These are phyloP conservation scores for Drosophila yakuba DNA, from an alignment of 1,140 invertebrate genomes.

Conservation along the genomic window DNA sequence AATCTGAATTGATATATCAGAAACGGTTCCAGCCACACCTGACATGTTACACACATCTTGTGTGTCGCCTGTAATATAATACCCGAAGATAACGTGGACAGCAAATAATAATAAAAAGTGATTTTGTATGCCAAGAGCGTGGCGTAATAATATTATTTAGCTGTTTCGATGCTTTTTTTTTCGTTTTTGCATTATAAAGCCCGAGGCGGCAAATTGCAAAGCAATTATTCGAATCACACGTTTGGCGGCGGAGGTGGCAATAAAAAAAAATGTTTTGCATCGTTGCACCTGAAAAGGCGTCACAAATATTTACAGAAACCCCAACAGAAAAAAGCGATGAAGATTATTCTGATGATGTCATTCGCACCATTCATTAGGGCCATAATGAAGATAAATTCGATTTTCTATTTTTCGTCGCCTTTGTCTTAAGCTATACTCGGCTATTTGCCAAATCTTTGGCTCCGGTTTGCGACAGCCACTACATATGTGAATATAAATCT, in stretches of 20 bases:
- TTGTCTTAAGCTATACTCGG: conserved; percentile 30
- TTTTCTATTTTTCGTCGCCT: conserved; percentile 50
- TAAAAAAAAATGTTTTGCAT: conserved; percentile 63
- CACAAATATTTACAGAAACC: conserved; percentile 49
- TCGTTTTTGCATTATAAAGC: conserved; percentile 3
- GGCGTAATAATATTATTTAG: conserved; percentile 57
- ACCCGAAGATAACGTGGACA: conserved; percentile 38
- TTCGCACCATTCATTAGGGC: conserved; percentile 42
- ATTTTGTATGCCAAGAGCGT: conserved; percentile 73
- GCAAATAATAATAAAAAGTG: conserved; percentile 32
- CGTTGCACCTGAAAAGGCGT: conserved; percentile 68
- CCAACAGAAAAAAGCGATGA: background rate
- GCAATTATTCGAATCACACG: conserved; percentile 80
- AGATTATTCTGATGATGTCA: conserved; percentile 44
- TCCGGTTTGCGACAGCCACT: conserved; percentile 13
- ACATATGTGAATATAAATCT: conserved; percentile 32
- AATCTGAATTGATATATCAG: conserved; percentile 67
- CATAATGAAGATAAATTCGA: conserved; percentile 75
- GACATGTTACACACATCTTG: conserved; percentile 55
- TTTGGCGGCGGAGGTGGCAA: conserved; percentile 52
- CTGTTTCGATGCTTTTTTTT: conserved; percentile 16
- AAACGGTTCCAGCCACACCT: conserved; percentile 65
- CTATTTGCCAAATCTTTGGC: conserved; percentile 28
- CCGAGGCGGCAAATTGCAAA: conserved; percentile 65
- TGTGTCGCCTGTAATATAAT: conserved; percentile 60